Base-by-base conservation (phyloP, 2,797 vertebrate genomes). In the Leptatherina wallacei region DNA sequence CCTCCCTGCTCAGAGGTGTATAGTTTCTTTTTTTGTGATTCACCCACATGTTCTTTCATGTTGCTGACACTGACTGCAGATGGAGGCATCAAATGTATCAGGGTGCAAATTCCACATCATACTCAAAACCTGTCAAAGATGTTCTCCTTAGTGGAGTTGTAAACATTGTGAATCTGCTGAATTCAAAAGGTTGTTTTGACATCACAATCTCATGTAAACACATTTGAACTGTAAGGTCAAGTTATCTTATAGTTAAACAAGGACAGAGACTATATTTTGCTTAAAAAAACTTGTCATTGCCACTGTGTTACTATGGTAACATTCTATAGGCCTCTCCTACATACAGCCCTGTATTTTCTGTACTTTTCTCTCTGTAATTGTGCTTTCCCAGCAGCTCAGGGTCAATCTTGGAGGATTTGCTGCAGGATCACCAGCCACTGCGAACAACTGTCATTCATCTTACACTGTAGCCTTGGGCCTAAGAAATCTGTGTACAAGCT, bases 291-390 rank as follows among this genome's bases (percentile, higher is more conserved):
- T 65, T 67, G 54, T 61, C 51, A 64, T 73, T 42, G 6, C 40
- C 33, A 58, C 60, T 52, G 30, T 0, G 76, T 89, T 88, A 61
- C 86, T 40, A 88, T 82, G 77, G 80, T n/a, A 87, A 89, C 81
- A 47, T 57, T 60, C 11, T 71, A 73, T 65, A 77, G 73, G 55
- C 56, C 47, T 73, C 30, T 49, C 22, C 61, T 49, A 57, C 54
- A 71, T 65, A 47, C 33, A 77, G 54, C 12, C 30, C 55, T 59
- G 36, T 40, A 61, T 52, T 68, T 40, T 80, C 27, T 52, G 67
- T 57, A 49, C n/a, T 54, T 10, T 14, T 71, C 57, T 84, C 66
- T 73, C 29, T 71, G 52, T 74, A 81, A 82, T 75, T 79, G 69
- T 69, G 66, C 56, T 27, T 72, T 47, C 52, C 61, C 52, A 22